A percentile compares a stretch with the other conserved stretches of the same genome.
Evolutionary conservation across 2,797 vertebrate species (phyloP).

Genomic region (Acanthis flammea): DNA sequence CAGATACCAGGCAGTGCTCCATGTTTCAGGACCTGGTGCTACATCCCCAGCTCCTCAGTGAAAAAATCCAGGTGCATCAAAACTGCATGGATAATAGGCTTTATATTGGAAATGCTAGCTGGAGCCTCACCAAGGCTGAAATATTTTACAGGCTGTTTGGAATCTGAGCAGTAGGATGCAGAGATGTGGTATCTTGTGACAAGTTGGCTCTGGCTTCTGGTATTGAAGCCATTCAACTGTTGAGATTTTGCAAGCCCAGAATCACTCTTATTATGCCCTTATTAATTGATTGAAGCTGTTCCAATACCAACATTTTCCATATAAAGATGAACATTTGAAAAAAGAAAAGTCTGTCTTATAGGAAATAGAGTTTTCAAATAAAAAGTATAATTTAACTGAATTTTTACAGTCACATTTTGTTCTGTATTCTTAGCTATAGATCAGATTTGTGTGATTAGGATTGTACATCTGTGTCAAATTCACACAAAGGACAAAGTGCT

Average conservation of each 20-base stretch:
- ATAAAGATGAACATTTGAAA: background rate
- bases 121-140: background rate
- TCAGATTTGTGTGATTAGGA: background rate
- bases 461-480: rapidly evolving
- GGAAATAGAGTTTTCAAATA: background rate
- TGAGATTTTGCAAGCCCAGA: background rate
- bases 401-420: background rate
- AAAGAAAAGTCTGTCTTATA: background rate
- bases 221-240: background rate
- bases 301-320: background rate
- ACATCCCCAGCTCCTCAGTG: background rate
- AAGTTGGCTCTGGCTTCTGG: background rate
- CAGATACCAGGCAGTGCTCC: background rate
- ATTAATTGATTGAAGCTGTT: background rate
- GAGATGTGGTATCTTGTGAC: background rate
- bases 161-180: background rate
- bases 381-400: background rate
- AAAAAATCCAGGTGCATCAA: background rate
- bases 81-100: background rate
- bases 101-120: background rate
- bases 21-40: background rate
- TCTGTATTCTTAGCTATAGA: background rate
- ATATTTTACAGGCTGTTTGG: background rate
- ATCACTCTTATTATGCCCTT: background rate
- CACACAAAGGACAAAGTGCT: background rate